phyloP scores from a whole-genome alignment of 2,113 vertebrate genomes.

The Podilymbus podiceps region DNA sequence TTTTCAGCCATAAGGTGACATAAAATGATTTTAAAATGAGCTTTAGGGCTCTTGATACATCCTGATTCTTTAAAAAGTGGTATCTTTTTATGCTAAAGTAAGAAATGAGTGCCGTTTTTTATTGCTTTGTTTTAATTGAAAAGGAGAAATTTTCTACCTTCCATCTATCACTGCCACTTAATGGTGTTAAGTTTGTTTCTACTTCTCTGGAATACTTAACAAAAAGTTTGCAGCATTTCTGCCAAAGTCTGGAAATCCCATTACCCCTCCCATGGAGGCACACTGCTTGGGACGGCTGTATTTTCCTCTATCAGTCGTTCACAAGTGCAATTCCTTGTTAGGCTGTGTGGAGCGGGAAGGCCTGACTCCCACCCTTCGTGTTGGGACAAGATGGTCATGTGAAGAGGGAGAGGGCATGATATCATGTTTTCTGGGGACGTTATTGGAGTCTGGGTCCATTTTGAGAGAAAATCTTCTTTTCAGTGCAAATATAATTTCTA shows the following conservation, averaged over 20 bases:
- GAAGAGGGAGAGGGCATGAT: not conserved
- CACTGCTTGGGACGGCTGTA: not conserved
- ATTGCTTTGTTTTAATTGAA: not conserved
- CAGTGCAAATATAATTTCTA: not conserved
- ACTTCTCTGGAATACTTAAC: not conserved
- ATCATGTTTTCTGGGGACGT: not conserved
- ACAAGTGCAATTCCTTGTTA: not conserved
- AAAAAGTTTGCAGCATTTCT: not conserved
- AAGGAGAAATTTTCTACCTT: not conserved
- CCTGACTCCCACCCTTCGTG: accelerated
- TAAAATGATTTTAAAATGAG: not conserved
- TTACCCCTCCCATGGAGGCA: not conserved
- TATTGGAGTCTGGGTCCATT: not conserved
- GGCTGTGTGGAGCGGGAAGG: not conserved
- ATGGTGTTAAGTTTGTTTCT: not conserved
- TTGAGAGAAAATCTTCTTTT: not conserved
- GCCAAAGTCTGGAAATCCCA: not conserved
- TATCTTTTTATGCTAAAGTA: not conserved
- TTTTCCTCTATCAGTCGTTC: not conserved
- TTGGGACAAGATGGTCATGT: not conserved
- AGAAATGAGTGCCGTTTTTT: not conserved
- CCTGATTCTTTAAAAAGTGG: not conserved
- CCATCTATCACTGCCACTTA: not conserved
- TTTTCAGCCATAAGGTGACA: not conserved
- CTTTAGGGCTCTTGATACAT: not conserved